Conservation (phyloP, 2,113 vertebrate species). For the Sylvietta virens region DNA sequence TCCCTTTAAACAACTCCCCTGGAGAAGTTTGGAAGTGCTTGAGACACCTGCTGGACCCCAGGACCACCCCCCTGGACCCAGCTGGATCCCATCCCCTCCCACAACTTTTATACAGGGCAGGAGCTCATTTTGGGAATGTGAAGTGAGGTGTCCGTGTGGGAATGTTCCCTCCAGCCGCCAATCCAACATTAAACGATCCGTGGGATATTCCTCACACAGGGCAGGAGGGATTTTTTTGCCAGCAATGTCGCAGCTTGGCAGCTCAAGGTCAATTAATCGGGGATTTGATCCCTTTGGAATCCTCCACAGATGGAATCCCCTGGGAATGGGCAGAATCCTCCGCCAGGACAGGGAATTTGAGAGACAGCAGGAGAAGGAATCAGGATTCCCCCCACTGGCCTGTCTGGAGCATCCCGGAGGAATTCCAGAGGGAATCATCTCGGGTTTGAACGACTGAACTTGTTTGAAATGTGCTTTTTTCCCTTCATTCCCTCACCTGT, state of each 20-base stretch:
- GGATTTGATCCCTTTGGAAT: background rate
- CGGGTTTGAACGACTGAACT: background rate
- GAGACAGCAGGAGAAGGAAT: background rate
- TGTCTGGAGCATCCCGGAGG: background rate
- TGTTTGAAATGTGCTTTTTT: accelerated
- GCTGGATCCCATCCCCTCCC: background rate
- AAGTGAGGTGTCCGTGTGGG: background rate
- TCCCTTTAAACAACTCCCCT: background rate
- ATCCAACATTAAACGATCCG: accelerated
- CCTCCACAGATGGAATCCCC: background rate
- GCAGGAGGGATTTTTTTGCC: accelerated
- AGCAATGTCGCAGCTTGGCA: accelerated
- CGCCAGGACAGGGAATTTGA: accelerated
- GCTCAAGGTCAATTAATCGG: accelerated
- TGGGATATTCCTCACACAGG: accelerated
- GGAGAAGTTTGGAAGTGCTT: background rate
- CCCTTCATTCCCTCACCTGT: background rate
- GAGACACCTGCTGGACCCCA: accelerated
- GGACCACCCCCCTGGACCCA: background rate
- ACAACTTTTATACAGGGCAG: background rate
- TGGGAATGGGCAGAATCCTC: background rate
- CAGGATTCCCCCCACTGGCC: too few species aligned
- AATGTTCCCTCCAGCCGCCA: background rate
- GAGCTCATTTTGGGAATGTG: accelerated
- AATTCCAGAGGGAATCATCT: background rate